Base-by-base conservation (phyloP, 1,140 invertebrate genomes). In the Trialeurodes vaporariorum region DNA sequence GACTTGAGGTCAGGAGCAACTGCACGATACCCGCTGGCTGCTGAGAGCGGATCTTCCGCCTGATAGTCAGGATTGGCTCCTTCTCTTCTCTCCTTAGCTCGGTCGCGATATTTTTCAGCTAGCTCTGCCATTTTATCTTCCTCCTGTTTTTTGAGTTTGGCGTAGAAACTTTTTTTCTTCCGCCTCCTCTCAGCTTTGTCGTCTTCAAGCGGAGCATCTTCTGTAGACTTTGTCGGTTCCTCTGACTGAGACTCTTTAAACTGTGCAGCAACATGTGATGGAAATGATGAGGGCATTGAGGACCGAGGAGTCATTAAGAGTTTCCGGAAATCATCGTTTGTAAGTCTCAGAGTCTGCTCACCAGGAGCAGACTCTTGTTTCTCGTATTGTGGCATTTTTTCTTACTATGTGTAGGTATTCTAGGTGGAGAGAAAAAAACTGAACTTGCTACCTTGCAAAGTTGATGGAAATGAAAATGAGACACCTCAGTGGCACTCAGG, bases 281-380 rank as follows among this genome's bases (percentile, higher is more conserved):
- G 64, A 2, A 64, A 27, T 0, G 70, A 40, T 21, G 79, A 73
- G 23, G 85, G 81, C 2, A 85, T 83, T 0, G 88, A 86, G 12
- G 86, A 79, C 63, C 93, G 83, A 0, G 96, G 95, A 0, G 95
- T 98, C 91, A 97, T 97, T 67, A 98, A 79, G 17, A 98, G 78
- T 75, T 96, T 96, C 26, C 96, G 85, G 75, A 98, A 98, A 78
- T 98, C 96, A 76, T 95, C 95, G 83, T 98, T 98, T 11, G 94
- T 98, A 64, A 98, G 79, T 59, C 89, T 84, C 63, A 79, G 79
- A 79, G 88, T 73, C 82, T 90, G 70, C 77, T 82, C 67, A 81
- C 83, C 67, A 17, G 81, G 79, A 17, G 82, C 81, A 13, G 79
- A 77, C 66, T 72, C 72, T 27, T 65, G 64, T 22, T 34, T 24